Base-by-base conservation (phyloP, 1,140 invertebrate species). In the Lamellibrachia luymesi region DNA sequence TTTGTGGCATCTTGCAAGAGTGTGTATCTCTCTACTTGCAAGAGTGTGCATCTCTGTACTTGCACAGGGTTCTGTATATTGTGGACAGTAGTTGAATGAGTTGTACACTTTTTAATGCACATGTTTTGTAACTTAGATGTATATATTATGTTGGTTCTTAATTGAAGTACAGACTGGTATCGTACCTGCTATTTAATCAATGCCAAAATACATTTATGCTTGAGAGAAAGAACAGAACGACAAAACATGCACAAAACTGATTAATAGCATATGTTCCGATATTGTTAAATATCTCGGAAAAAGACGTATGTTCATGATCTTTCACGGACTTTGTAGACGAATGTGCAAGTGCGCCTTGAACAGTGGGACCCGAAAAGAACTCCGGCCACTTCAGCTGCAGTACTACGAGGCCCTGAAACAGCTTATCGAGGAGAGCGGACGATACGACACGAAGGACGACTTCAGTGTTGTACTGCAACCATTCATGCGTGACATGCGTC, bases 391-490 rank as follows among this genome's bases (percentile, higher is more conserved):
- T 22, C 93, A 93, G 90, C 89, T 93, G 25, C 90, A 50, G 4
- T 96, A 96, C 93, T 95, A 96, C 91, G 56, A 94, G 25, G 93
- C 91, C 8, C 50, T 93, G 27, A 91, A 93, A n/a, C 8, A 80
- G 25, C 17, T 91, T 27, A 93, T 90, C 4, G 90, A 90, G 7
- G 93, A 93, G 7, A 95, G 96, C 90, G 96, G 96, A 10, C 96
- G 97, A 94, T 97, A 97, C 94, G 96, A 97, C 97, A 10, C 13
- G 64, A 97, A 22, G 80, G 95, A 96, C 50, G 97, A 98, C 94
- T 98, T 98, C 94, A 96, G 97, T 2, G 97, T 98, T 0, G 96
- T 97, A 6, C 94, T 96, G 6, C 97, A 98, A 94, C 97, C 97
- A 1, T 95, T 96, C 94, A 95, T 95, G 91, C 94, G 93, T 90